Evolutionary conservation across 2,888 invertebrate genomes (phyloP).

Genomic region (Allygus modestus): DNA sequence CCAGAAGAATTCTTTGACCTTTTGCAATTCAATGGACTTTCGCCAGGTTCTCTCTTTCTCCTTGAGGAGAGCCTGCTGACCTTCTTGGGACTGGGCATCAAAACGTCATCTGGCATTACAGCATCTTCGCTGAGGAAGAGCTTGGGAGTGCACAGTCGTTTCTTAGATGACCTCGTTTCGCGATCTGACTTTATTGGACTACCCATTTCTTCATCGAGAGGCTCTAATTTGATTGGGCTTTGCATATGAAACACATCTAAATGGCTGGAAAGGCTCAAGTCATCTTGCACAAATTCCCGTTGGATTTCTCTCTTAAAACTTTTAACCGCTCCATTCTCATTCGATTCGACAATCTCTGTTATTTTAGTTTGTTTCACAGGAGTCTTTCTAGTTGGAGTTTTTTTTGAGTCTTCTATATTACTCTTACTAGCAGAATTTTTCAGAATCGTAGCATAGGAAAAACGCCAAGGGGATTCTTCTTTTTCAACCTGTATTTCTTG

Average conservation of each 20-base stretch:
- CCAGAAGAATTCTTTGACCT: conserved; percentile 25
- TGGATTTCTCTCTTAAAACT: conserved; percentile 62
- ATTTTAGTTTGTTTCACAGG: not conserved
- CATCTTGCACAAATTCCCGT: conserved; percentile 67
- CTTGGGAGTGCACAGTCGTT: not conserved
- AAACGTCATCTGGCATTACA: conserved; percentile 64
- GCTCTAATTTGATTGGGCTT: conserved; percentile 67
- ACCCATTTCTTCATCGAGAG: not conserved
- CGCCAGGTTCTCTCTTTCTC: conserved; percentile 43
- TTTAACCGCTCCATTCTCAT: not conserved
- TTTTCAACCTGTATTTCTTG: conserved; percentile 41
- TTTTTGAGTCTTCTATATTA: not conserved
- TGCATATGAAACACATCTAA: conserved; percentile 69
- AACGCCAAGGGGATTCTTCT: conserved; percentile 25
- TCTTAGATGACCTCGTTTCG: conserved; percentile 40
- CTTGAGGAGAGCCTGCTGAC: conserved; percentile 62
- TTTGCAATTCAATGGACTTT: conserved; percentile 26
- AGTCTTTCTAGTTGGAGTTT: not conserved
- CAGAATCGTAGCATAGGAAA: conserved; percentile 36
- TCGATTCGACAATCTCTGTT: conserved; percentile 16
- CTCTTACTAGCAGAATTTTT: conserved; percentile 48
- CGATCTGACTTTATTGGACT: conserved; percentile 22
- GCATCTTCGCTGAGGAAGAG: conserved; percentile 7
- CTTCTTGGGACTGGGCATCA: conserved; percentile 69
- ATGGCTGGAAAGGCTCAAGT: conserved; percentile 69